Conservation (phyloP, 2,888 invertebrate species). For the Teleiodes luculella region DNA sequence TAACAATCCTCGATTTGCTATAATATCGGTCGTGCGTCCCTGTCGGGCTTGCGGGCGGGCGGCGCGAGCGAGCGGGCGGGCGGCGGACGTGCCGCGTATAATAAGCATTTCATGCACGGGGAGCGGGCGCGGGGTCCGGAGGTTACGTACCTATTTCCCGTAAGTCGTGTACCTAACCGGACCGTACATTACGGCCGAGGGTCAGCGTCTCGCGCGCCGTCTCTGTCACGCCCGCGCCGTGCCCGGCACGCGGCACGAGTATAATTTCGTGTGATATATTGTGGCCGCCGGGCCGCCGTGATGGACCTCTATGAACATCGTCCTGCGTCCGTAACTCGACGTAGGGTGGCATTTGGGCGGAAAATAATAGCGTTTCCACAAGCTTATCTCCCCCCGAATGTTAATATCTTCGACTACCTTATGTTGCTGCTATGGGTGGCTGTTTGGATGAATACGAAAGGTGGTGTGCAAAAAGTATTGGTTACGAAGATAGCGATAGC, state of each 20-base stretch:
- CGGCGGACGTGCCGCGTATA: slow-evolving; percentile 79
- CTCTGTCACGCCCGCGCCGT: slow-evolving; percentile 70
- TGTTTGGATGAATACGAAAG: slow-evolving; percentile 39
- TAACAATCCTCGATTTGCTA: slow-evolving; percentile 80
- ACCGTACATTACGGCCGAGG: slow-evolving; percentile 79
- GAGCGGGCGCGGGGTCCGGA: slow-evolving; percentile 62
- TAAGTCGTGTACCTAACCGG: slow-evolving; percentile 79
- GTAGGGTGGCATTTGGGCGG: slow-evolving; percentile 43
- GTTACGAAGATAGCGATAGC: slow-evolving; percentile 67
- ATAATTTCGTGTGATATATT: slow-evolving; percentile 77
- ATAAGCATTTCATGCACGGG: slow-evolving; percentile 81
- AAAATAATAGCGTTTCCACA: slow-evolving; percentile 27
- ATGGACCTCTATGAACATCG: slow-evolving; percentile 67
- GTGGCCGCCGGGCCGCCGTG: slow-evolving; percentile 58
- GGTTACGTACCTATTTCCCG: slow-evolving; percentile 74
- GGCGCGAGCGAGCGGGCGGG: slow-evolving; percentile 58
- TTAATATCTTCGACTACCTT: slow-evolving; percentile 21
- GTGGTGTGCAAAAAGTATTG: slow-evolving; percentile 49
- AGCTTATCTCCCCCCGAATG: slow-evolving; percentile 16
- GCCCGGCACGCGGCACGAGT: slow-evolving; percentile 50
- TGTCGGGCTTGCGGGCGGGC: slow-evolving; percentile 50
- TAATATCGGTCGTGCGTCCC: slow-evolving; percentile 74
- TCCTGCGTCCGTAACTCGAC: slow-evolving; percentile 39
- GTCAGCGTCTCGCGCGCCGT: slow-evolving; percentile 70
- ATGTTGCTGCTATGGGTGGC: slow-evolving; percentile 9